phyloP scores from a whole-genome alignment of 2,888 invertebrate species.

The Scrobipalpa costella region DNA sequence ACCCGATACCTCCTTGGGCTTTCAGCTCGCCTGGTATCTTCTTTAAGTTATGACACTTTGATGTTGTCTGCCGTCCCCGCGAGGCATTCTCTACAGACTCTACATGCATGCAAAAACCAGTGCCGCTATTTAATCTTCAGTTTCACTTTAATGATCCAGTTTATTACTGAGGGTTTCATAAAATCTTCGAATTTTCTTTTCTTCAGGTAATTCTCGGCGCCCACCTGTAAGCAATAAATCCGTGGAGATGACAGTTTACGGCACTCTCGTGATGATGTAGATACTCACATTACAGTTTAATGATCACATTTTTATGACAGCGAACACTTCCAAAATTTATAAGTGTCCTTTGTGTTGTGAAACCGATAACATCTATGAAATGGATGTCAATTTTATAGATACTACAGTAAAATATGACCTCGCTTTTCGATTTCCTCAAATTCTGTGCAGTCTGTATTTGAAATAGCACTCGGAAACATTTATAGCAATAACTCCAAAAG shows the following conservation, averaged over 20 bases:
- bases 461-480: neutral
- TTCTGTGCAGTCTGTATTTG: neutral
- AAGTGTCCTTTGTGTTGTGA: constrained; percentile 16
- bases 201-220: neutral
- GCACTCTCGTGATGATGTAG: constrained; percentile 31
- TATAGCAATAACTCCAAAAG: neutral
- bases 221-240: constrained; percentile 31
- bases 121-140: constrained; percentile 34
- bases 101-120: constrained; percentile 36
- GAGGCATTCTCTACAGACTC: constrained; percentile 37
- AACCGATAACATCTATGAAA: constrained; percentile 9
- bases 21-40: constrained; percentile 37
- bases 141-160: neutral
- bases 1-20: constrained; percentile 31
- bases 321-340: constrained; percentile 26
- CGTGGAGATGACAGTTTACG: constrained; percentile 28
- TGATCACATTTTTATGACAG: constrained; percentile 29
- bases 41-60: constrained; percentile 55
- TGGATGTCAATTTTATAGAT: neutral
- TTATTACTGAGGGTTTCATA: neutral
- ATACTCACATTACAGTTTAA: constrained; percentile 30
- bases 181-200: constrained; percentile 9
- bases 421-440: constrained; percentile 8
- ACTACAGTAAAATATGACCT: neutral
- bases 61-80: constrained; percentile 46